Base-by-base conservation (phyloP, 2,797 vertebrate species). In the Enteromius unitaeniatus region DNA sequence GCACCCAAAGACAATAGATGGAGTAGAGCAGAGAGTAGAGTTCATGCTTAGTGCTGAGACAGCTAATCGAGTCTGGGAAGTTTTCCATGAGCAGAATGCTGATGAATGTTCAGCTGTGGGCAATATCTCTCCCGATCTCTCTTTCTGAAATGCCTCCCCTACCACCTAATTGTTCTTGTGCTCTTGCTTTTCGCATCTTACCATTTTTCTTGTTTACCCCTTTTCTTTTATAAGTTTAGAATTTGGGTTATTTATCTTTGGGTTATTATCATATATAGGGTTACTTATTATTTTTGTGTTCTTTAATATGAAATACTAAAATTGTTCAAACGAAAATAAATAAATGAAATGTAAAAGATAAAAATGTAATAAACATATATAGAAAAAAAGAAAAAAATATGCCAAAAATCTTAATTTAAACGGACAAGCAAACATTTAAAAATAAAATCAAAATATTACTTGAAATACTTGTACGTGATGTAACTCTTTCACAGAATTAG, bases 1-100 rank as follows among this genome's bases (percentile, higher is more conserved):
- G 79, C 55, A 64, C 28, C 69, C 28, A 74, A 37, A 62, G 64
- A 82, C 58, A 67, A n/a, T 21, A 76, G 81, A 75, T 51, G 19
- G n/a, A 83, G 31, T 26, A 51, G 58, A 37, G 40, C 69, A 81
- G 55, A 60, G 34, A 62, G 26, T n/a, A 31, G 10, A 53, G 31
- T 28, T 75, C 15, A 23, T 34, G 42, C 58, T 75, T 15, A 19
- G 55, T 65, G 34, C n/a, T 76, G 2, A 28, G 31, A 28, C 34
- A 49, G 76, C 40, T 78, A 47, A 78, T 45, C 42, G 40, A 78
- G 23, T 64, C 76, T 64, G 26, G 51, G 37, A 68, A 70, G 23
- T 81, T 72, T 81, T 70, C 23, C 34, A 64, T 31, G 53, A 28
- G 74, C 45, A 49, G 68, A 62, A 15, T 40, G 15, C 60, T 75